Evolutionary conservation across 2,113 vertebrate species (phyloP), one percentile per base, ranked within the genome.

Genomic region (Gobio gobio): DNA sequence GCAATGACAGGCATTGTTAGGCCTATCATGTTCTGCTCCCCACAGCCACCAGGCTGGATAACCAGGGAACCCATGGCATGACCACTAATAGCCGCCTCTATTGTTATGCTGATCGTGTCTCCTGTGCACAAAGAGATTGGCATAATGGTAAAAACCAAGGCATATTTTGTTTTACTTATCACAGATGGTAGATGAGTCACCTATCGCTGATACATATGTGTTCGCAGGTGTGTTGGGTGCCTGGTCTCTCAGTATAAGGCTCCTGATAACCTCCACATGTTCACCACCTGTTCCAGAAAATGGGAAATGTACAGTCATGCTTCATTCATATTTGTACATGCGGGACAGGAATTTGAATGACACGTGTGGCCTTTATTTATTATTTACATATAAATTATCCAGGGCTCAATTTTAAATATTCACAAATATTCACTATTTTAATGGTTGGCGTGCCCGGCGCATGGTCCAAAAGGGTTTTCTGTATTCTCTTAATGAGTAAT

Each of bases 161-260:
- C 43, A 29, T 64, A 43, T 4, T 22, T 61, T 61, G 24, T 61
- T 4, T 45, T 24, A 8, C 6, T 40, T 45, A 3, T 2, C 36
- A 16, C 7, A 14, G 36, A 26, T 78, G 33, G 10, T 18, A 78
- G 33, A 24, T 29, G 16, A 43, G 43, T 85, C 84, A 95, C 95
- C 94, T 90, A 93, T 94, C 56, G 95, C 83, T 16, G 87, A 92
- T 83, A 96, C 84, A 5, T 92, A 89, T n/a, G 94, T 93, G 61
- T 81, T 88, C 0, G 90, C 79, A 0, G 92, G 85, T 14, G 92
- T 90, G 54, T 85, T 75, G 8, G 92, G 94, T 36, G 93, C 86
- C 83, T 90, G 36, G 45, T 90, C 49, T 0, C 7, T 84, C 10
- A 90, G 18, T 83, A 93, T 90, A 7, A 26, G 7, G 49, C 88